phyloP scores from a whole-genome alignment of 2,888 invertebrate species.

The Nomada fabriciana region DNA sequence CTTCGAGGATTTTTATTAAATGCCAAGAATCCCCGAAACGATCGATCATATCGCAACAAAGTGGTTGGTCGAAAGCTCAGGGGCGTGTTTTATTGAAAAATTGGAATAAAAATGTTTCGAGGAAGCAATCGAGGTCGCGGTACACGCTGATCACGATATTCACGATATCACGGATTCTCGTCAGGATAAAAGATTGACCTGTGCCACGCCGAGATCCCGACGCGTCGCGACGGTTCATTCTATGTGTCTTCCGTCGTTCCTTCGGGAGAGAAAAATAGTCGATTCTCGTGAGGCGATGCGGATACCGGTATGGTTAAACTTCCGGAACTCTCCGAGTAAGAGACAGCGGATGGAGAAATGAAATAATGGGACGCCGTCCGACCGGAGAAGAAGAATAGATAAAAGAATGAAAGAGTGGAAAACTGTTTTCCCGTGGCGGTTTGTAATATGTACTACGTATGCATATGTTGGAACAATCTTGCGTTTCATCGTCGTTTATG shows the following conservation, averaged over 20 bases:
- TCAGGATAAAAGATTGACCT: slow-evolving; percentile 45
- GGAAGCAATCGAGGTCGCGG: slow-evolving; percentile 30
- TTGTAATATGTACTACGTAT: too few relatives aligned
- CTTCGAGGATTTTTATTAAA: background rate
- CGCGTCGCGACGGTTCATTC: slow-evolving; percentile 45
- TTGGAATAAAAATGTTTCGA: slow-evolving; percentile 34
- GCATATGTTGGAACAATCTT: too few relatives aligned
- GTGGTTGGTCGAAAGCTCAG: background rate
- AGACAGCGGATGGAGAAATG: slow-evolving; percentile 34
- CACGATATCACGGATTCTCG: too few relatives aligned
- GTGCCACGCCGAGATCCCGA: slow-evolving; percentile 11
- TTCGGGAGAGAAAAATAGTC: slow-evolving; percentile 50
- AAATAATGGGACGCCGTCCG: slow-evolving; percentile 38
- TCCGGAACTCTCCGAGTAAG: slow-evolving; percentile 43
- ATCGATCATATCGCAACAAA: slow-evolving; percentile 27
- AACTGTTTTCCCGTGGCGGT: slow-evolving; percentile 8
- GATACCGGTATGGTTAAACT: slow-evolving; percentile 55
- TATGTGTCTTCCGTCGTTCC: slow-evolving; percentile 21
- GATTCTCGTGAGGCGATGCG: slow-evolving; percentile 40
- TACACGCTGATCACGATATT: too few relatives aligned
- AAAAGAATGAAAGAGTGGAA: slow-evolving; percentile 11
- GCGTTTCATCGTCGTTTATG: too few relatives aligned
- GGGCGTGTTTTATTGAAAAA: slow-evolving; percentile 9
- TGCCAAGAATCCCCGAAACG: slow-evolving; percentile 21
- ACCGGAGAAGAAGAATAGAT: background rate